phyloP scores from a whole-genome alignment of 2,113 vertebrate genomes.

The Fregetta grallaria region DNA sequence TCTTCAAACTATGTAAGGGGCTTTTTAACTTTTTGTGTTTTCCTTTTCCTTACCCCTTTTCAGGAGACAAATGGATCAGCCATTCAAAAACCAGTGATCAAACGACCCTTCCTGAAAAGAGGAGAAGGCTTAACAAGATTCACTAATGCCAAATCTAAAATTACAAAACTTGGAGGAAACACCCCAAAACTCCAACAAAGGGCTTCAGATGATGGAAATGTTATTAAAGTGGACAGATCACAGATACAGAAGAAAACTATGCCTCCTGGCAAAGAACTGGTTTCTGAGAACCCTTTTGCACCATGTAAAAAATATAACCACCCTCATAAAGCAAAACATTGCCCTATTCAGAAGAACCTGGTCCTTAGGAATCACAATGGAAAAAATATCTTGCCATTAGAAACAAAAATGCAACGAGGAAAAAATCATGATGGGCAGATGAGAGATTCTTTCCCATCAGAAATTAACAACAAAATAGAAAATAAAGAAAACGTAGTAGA shows the following conservation, averaged over 20 bases:
- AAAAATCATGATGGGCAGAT: constrained; percentile 40
- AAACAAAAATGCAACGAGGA: constrained; percentile 11
- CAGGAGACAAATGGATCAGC: constrained; percentile 62
- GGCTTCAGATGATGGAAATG: constrained; percentile 36
- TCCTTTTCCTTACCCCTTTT: constrained; percentile 8
- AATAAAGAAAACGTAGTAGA: constrained; percentile 66
- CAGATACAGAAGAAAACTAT: constrained; percentile 82
- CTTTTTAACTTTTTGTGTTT: not conserved
- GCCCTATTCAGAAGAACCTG: constrained; percentile 44
- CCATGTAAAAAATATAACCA: constrained; percentile 44
- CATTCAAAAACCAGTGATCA: constrained; percentile 67
- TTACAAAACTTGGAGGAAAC: constrained; percentile 52
- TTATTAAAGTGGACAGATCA: constrained; percentile 63
- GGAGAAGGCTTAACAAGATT: constrained; percentile 90
- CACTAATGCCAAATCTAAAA: constrained; percentile 71
- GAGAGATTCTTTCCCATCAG: constrained; percentile 37
- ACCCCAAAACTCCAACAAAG: constrained; percentile 15
- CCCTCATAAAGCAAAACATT: constrained; percentile 36
- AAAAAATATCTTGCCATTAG: constrained; percentile 58
- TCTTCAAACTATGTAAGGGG: not conserved
- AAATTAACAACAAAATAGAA: constrained; percentile 43
- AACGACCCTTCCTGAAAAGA: constrained; percentile 86
- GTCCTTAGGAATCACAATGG: constrained; percentile 67
- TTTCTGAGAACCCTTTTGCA: constrained; percentile 22
- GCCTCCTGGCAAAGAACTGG: constrained; percentile 74